phyloP scores from a whole-genome alignment of 1,140 invertebrate species.

The Mactra quadrangularis region DNA sequence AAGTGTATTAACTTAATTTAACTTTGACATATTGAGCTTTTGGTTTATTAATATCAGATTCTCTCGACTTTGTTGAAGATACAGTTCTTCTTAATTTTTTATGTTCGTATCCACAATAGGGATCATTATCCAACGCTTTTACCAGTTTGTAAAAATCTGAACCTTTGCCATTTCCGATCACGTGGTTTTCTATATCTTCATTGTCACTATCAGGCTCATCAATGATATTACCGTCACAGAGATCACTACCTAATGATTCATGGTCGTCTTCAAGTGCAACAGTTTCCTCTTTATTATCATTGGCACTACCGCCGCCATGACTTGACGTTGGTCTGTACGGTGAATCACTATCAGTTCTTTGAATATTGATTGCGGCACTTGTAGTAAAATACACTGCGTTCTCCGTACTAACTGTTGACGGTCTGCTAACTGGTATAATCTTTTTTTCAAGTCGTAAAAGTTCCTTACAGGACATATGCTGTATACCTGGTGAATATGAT shows the following conservation, averaged over 20 bases:
- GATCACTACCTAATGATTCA: neutral
- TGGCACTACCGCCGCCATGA: neutral
- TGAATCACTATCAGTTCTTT: neutral
- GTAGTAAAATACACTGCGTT: neutral
- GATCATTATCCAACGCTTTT: slow-evolving; percentile 37
- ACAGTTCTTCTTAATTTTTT: slow-evolving; percentile 30
- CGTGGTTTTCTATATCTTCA: neutral
- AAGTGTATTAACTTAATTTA: slow-evolving; percentile 38
- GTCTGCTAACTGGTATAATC: slow-evolving; percentile 5
- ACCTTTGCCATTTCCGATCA: neutral
- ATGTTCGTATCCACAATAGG: slow-evolving; percentile 53
- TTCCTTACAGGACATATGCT: slow-evolving; percentile 27
- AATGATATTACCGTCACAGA: neutral
- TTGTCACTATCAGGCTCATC: neutral
- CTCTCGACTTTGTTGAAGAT: slow-evolving; percentile 16
- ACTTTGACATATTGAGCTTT: slow-evolving; percentile 56
- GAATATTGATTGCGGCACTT: neutral
- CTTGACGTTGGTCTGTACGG: neutral
- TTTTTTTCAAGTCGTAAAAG: slow-evolving; percentile 23
- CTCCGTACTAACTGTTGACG: neutral
- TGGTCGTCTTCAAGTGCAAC: neutral
- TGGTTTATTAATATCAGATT: neutral
- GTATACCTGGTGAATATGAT: slow-evolving; percentile 11
- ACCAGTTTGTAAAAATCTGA: slow-evolving; percentile 45
- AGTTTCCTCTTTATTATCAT: neutral